Percentiles rank a stretch among this genome's conserved stretches.
These are phyloP conservation scores for Diadumene lineata DNA, from an alignment of 92 coral and sea anemone species.

Conservation along the genomic window DNA sequence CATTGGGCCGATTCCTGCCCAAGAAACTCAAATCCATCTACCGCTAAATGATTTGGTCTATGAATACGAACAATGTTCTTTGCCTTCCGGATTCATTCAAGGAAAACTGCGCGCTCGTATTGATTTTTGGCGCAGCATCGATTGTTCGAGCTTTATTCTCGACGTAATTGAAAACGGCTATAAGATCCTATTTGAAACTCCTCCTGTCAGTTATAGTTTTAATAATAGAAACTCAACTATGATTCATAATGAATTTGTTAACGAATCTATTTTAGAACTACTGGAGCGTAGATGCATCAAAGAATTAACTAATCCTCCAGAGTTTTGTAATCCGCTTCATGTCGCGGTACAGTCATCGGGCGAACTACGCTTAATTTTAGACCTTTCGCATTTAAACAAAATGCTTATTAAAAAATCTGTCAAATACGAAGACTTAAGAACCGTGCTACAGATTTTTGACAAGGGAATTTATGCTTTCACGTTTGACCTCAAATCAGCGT, in stretches of 20 bases:
- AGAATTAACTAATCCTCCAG: conserved; percentile 26
- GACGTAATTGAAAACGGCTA: conserved; percentile 50
- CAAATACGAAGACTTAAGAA: conserved; percentile 48
- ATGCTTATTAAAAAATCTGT: conserved; percentile 39
- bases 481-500: conserved; percentile 57
- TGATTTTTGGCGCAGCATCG: conserved; percentile 50
- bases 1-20: conserved; percentile 12
- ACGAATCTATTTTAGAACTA: conserved; percentile 42
- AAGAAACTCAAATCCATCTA: conserved; percentile 2
- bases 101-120: conserved; percentile 15
- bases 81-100: not conserved
- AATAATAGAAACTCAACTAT: conserved; percentile 47
- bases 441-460: conserved; percentile 42
- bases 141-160: conserved; percentile 44
- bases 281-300: conserved; percentile 35
- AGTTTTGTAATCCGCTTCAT: conserved; percentile 54
- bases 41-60: not conserved
- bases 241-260: conserved; percentile 35
- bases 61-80: conserved; percentile 18
- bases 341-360: conserved; percentile 52
- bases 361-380: conserved; percentile 36
- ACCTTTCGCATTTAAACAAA: conserved; percentile 47
- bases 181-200: conserved; percentile 34
- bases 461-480: conserved; percentile 26
- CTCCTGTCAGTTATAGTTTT: conserved; percentile 45